Conservation (phyloP, 2,797 vertebrate species). For the Paramormyrops hopkinsi region DNA sequence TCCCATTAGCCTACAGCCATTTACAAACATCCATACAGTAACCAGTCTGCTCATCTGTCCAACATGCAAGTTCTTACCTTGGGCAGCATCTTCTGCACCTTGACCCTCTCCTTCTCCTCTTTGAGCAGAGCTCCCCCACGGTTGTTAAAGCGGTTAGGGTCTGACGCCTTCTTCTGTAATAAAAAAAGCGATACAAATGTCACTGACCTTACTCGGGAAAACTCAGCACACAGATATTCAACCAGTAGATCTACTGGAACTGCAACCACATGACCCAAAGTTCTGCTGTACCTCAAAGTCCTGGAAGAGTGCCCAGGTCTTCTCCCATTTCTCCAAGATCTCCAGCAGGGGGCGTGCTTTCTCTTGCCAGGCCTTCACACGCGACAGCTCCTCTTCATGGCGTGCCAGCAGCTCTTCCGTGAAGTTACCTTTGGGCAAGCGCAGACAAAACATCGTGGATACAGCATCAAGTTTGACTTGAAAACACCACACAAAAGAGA, state of each 20-base stretch:
- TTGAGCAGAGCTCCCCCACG: constrained; percentile 56
- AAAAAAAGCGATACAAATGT: no score
- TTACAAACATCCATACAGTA: neutral
- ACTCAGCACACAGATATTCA: neutral
- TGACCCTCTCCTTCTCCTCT: constrained; percentile 53
- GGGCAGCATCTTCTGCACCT: constrained; percentile 53
- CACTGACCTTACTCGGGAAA: neutral
- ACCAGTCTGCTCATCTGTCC: neutral
- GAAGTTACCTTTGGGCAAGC: constrained; percentile 41
- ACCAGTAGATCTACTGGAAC: neutral
- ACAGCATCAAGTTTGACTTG: neutral
- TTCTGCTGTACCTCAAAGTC: constrained; percentile 50
- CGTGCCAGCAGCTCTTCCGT: constrained; percentile 49
- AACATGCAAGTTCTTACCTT: constrained; percentile 43
- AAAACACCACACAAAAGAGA: neutral
- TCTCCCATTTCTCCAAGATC: constrained; percentile 51
- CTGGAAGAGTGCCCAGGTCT: constrained; percentile 45
- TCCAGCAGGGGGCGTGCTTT: constrained; percentile 44
- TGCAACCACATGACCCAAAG: neutral
- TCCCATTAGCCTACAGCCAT: neutral
- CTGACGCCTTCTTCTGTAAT: constrained; percentile 52
- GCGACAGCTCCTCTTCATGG: constrained; percentile 52
- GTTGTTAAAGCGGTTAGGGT: constrained; percentile 56
- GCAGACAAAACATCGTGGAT: neutral
- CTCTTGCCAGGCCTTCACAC: constrained; percentile 39